phyloP scores from a whole-genome alignment of 2,113 vertebrate species.

The Mustelus asterias region DNA sequence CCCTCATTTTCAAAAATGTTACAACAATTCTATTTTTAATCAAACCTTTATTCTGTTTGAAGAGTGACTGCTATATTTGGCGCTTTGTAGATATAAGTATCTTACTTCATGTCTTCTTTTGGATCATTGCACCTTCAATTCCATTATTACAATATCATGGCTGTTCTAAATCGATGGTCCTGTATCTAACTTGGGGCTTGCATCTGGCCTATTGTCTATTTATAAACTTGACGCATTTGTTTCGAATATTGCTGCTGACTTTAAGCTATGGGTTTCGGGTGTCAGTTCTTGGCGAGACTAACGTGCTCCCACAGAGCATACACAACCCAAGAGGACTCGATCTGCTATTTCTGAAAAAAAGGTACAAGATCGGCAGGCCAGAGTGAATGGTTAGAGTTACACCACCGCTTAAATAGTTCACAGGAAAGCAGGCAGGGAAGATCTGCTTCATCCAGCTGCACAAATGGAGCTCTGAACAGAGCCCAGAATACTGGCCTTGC shows the following conservation, averaged over 20 bases:
- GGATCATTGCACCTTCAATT: slow-evolving; percentile 1
- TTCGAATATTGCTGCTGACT: slow-evolving; percentile 50
- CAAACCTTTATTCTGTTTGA: neutral
- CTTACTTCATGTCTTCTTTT: neutral
- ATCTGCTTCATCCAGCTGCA: neutral
- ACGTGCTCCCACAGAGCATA: neutral
- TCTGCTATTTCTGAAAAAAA: neutral
- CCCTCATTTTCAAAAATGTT: neutral
- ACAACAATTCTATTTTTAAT: neutral
- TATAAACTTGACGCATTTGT: slow-evolving; percentile 51
- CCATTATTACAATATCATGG: neutral
- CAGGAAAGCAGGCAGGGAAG: neutral
- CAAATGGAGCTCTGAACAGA: neutral
- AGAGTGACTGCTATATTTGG: neutral
- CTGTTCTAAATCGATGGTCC: slow-evolving; percentile 41
- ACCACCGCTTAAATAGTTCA: neutral
- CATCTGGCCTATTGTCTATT: slow-evolving; percentile 51
- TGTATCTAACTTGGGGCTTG: slow-evolving; percentile 51
- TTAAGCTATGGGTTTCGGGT: slow-evolving; percentile 44
- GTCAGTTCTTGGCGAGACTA: slow-evolving; percentile 36
- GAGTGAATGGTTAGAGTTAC: neutral
- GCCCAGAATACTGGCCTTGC: neutral
- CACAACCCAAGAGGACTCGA: no score
- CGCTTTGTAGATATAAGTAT: neutral
- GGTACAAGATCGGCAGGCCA: no score